phyloP scores from a whole-genome alignment of 2,888 invertebrate species.

The Syrphus vitripennis region DNA sequence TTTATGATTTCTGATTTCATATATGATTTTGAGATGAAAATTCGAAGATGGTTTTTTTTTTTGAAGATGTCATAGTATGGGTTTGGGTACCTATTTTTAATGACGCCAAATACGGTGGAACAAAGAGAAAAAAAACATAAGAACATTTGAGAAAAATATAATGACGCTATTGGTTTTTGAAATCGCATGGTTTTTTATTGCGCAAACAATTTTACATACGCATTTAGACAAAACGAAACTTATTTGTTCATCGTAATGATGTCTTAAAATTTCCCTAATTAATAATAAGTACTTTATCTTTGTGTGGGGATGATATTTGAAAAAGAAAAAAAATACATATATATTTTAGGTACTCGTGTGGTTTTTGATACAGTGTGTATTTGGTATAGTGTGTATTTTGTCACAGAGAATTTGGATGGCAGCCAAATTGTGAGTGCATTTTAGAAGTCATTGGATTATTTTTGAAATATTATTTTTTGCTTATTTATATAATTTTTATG shows the following conservation, averaged over 20 bases:
- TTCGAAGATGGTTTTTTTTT: neutral
- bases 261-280: conserved; percentile 1
- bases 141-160: neutral
- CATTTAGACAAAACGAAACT: conserved; percentile 1
- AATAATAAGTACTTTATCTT: neutral
- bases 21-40: conserved; percentile 6
- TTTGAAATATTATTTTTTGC: conserved; percentile 10
- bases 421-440: conserved; percentile 29
- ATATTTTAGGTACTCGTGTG: neutral
- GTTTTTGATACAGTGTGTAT: neutral
- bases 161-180: conserved; percentile 33
- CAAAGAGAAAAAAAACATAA: neutral
- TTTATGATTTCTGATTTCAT: conserved; percentile 57
- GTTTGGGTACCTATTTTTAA: conserved; percentile 13
- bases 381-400: conserved; percentile 8
- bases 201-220: conserved; percentile 44
- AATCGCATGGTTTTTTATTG: neutral
- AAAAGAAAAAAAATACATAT: no score
- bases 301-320: no score
- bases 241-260: conserved; percentile 42
- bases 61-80: neutral
- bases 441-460: conserved; percentile 48
- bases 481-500: conserved; percentile 9
- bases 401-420: conserved; percentile 36
- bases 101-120: conserved; percentile 25